A percentile compares a stretch with the other conserved stretches of the same genome.
These are phyloP conservation scores for Cataglyphis livida DNA, from an alignment of 2,888 invertebrate genomes.

Conservation along the genomic window DNA sequence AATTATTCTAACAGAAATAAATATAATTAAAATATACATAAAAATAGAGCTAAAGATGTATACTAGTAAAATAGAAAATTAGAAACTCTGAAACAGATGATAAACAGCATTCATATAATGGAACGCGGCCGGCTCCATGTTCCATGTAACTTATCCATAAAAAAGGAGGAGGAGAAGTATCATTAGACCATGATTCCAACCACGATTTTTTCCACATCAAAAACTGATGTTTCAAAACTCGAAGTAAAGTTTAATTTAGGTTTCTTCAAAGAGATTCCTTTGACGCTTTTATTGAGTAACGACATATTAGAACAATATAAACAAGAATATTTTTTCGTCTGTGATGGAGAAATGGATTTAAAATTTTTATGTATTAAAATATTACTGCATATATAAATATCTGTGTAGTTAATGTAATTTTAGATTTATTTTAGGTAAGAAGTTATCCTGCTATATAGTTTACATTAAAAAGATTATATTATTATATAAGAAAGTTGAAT, in stretches of 20 bases:
- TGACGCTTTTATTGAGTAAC: slow-evolving; percentile 32
- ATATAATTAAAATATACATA: background rate
- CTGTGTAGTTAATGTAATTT: background rate
- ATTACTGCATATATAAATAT: background rate
- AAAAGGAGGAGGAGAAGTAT: background rate
- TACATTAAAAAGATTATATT: background rate
- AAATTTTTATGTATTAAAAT: background rate
- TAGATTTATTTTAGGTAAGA: background rate
- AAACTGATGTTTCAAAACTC: slow-evolving; percentile 53
- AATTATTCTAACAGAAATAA: background rate
- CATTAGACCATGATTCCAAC: slow-evolving; percentile 22
- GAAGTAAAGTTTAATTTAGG: slow-evolving; percentile 66
- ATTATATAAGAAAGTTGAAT: background rate
- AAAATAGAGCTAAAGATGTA: background rate
- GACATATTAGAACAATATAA: background rate
- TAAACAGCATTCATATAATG: slow-evolving; percentile 9
- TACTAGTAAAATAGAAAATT: slow-evolving; percentile 33
- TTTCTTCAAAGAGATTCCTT: slow-evolving; percentile 54
- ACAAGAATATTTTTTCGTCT: background rate
- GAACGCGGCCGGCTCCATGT: slow-evolving; percentile 11
- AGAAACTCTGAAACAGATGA: slow-evolving; percentile 20
- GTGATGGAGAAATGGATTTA: background rate
- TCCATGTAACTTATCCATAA: slow-evolving; percentile 10
- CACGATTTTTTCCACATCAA: slow-evolving; percentile 69
- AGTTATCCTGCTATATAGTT: background rate